These are phyloP conservation scores for Troides oblongomaculatus DNA, from an alignment of 2,888 invertebrate species.

Conservation along the genomic window DNA sequence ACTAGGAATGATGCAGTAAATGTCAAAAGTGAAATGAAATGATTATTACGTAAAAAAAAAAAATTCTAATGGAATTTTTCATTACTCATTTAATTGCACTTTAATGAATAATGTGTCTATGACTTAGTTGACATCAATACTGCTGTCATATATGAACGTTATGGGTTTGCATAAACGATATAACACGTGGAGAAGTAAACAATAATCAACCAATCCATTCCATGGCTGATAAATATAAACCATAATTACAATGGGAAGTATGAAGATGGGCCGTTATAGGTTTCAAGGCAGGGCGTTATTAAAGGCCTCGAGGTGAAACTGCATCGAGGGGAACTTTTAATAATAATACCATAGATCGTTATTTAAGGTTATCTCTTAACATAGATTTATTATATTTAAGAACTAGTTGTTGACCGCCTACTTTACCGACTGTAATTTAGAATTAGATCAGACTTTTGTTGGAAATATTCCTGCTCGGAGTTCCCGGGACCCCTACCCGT, in stretches of 20 bases:
- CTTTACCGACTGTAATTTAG: too few species aligned
- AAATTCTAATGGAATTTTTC: constrained; percentile 11
- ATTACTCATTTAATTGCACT: not conserved
- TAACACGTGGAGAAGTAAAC: constrained; percentile 10
- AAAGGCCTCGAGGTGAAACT: constrained; percentile 35
- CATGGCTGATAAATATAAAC: constrained; percentile 23
- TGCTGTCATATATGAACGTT: not conserved
- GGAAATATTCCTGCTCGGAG: too few species aligned
- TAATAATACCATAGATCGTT: constrained; percentile 6
- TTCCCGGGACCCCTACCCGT: too few species aligned
- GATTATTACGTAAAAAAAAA: not conserved
- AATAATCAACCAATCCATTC: constrained; percentile 18
- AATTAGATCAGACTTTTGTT: too few species aligned
- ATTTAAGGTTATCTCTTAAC: not conserved
- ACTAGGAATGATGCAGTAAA: too few species aligned
- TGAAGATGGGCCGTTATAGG: constrained; percentile 34
- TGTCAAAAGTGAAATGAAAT: too few species aligned
- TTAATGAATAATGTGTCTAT: constrained; percentile 15
- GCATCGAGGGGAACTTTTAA: constrained; percentile 24
- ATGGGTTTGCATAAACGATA: not conserved
- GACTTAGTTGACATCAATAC: constrained; percentile 8
- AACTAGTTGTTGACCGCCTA: too few species aligned
- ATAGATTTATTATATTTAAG: not conserved
- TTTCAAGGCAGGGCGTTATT: constrained; percentile 37
- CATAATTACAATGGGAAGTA: constrained; percentile 35